These are phyloP conservation scores for Lagria hirta DNA, from an alignment of 2,888 invertebrate species.

Conservation along the genomic window DNA sequence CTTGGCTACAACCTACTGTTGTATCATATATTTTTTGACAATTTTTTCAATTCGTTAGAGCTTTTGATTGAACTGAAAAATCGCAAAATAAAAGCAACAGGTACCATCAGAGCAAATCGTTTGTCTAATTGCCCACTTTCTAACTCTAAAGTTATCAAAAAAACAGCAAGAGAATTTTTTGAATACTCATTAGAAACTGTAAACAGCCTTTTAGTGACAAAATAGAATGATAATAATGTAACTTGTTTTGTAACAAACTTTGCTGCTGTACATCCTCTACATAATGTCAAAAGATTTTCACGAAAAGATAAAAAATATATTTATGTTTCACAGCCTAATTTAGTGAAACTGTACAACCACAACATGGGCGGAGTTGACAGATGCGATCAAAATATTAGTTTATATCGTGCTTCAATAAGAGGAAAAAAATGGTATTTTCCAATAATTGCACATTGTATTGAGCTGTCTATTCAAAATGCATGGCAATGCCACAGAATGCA, in stretches of 20 bases:
- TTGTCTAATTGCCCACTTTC: too few species aligned
- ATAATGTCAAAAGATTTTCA: constrained; percentile 19
- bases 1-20: too few species aligned
- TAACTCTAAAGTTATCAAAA: too few species aligned
- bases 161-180: too few species aligned
- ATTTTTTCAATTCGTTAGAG: too few species aligned
- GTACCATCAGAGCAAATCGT: too few species aligned
- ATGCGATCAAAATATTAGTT: constrained; percentile 36
- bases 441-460: constrained; percentile 35
- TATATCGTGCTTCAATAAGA: constrained; percentile 33
- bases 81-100: too few species aligned
- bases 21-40: too few species aligned
- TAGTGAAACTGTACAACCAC: constrained; percentile 31
- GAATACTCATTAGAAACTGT: too few species aligned
- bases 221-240: constrained; percentile 33
- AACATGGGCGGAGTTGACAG: constrained; percentile 39
- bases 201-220: too few species aligned
- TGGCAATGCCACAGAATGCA: constrained; percentile 34
- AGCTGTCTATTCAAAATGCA: constrained; percentile 38
- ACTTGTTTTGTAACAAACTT: constrained; percentile 26
- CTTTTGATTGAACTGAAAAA: too few species aligned
- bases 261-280: constrained; percentile 6
- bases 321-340: constrained; percentile 29
- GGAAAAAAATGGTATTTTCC: constrained; percentile 42
- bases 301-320: constrained; percentile 28